A percentile compares a stretch with the other conserved stretches of the same genome.
phyloP scores from a whole-genome alignment of 1,140 invertebrate species.

The Notospermus geniculatus region DNA sequence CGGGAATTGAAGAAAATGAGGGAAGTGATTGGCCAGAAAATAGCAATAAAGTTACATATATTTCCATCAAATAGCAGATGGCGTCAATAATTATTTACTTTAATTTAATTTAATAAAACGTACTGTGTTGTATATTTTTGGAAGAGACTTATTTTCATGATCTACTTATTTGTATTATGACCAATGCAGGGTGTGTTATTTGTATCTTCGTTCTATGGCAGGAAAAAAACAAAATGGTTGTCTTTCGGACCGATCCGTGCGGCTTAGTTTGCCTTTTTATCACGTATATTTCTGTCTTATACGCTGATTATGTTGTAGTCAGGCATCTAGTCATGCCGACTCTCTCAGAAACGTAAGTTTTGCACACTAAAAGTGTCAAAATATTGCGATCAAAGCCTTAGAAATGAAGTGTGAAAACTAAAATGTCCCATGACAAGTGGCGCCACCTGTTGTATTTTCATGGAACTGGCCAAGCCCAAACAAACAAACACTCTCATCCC shows the following conservation, averaged over 20 bases:
- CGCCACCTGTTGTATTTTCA: neutral
- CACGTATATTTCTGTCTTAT: constrained; percentile 79
- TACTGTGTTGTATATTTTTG: no score
- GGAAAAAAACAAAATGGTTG: constrained; percentile 47
- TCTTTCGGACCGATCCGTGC: constrained; percentile 77
- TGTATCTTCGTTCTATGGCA: neutral
- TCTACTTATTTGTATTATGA: no score
- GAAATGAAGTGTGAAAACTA: neutral
- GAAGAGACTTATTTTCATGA: no score
- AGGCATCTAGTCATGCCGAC: constrained; percentile 81
- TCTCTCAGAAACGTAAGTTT: constrained; percentile 73
- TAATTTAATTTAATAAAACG: no score
- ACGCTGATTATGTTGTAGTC: constrained; percentile 88
- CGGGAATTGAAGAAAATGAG: no score
- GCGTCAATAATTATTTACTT: no score
- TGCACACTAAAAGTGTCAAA: neutral
- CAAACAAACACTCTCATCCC: neutral
- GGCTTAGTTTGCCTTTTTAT: constrained; percentile 82
- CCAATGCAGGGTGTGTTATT: no score
- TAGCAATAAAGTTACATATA: no score
- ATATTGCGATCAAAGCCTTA: neutral
- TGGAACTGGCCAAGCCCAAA: neutral
- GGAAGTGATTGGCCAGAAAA: no score
- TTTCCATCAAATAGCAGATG: no score
- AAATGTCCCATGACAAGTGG: neutral